Conservation (phyloP, 2,888 invertebrate genomes). For the Saturnia japonica region DNA sequence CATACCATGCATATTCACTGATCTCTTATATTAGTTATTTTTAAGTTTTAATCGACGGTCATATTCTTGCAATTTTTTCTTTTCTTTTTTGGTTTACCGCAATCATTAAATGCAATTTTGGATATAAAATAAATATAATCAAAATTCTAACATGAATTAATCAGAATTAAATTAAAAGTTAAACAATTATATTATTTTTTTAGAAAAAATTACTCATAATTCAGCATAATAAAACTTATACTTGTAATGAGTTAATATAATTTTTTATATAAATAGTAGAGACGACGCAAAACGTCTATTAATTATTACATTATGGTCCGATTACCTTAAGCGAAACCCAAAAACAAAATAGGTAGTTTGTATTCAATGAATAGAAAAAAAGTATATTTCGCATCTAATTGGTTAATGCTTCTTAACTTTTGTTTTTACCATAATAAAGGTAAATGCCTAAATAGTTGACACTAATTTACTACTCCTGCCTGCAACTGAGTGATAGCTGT, state of each 20-base stretch:
- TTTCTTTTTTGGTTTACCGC: not conserved
- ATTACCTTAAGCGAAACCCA: no score
- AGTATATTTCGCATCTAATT: not conserved
- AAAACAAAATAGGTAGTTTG: not conserved
- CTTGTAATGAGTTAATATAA: not conserved
- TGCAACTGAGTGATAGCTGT: no score
- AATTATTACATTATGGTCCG: no score
- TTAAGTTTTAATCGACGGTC: not conserved
- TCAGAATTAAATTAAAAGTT: not conserved
- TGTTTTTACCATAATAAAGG: no score
- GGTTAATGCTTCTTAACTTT: no score
- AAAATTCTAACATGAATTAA: not conserved
- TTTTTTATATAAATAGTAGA: not conserved
- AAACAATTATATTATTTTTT: not conserved
- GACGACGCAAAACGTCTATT: not conserved
- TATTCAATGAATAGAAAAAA: not conserved
- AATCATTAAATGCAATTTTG: not conserved
- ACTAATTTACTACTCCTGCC: no score
- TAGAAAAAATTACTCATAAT: not conserved
- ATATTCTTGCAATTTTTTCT: not conserved
- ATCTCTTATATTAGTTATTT: not conserved
- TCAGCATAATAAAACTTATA: slow-evolving; percentile 6
- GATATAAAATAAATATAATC: not conserved
- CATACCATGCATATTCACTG: not conserved
- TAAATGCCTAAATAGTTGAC: no score